Evolutionary conservation across 2,797 vertebrate species (phyloP).

Genomic region (Trichosurus vulpecula): DNA sequence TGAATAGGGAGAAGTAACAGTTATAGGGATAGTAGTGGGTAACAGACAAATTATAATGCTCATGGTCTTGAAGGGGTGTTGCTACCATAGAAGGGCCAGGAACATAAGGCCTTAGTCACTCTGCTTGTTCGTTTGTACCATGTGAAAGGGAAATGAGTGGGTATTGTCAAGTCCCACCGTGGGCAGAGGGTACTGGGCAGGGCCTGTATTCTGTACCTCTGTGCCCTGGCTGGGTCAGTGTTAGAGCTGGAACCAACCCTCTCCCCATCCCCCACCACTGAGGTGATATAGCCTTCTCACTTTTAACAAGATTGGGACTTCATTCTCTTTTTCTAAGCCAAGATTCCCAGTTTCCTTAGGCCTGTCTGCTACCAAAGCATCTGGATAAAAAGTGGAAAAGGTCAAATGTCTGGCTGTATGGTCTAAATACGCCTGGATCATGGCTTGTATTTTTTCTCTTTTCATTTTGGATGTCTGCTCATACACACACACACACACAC

Average conservation of each 20-base stretch:
- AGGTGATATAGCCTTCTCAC: background rate
- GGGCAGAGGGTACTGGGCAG: background rate
- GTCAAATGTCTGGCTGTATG: background rate
- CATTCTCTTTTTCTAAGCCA: background rate
- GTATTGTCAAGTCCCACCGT: background rate
- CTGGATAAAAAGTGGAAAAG: constrained; percentile 4
- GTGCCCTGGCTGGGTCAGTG: background rate
- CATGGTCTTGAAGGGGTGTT: background rate
- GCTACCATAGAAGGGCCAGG: background rate
- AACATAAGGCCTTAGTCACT: background rate
- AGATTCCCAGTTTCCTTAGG: background rate
- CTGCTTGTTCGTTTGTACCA: background rate
- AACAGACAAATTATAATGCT: background rate
- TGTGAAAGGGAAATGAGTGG: background rate
- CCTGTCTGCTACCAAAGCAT: background rate
- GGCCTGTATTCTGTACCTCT: background rate
- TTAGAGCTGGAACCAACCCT: background rate
- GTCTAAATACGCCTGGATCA: background rate
- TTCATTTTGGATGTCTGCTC: background rate
- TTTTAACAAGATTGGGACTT: background rate
- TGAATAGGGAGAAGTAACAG: background rate
- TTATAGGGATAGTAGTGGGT: background rate
- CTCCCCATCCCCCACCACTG: background rate
- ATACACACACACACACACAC: too few species aligned
- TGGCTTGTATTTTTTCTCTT: background rate